Evolutionary conservation across 2,888 invertebrate genomes (phyloP).

Genomic region (Ariolimax columbianus): DNA sequence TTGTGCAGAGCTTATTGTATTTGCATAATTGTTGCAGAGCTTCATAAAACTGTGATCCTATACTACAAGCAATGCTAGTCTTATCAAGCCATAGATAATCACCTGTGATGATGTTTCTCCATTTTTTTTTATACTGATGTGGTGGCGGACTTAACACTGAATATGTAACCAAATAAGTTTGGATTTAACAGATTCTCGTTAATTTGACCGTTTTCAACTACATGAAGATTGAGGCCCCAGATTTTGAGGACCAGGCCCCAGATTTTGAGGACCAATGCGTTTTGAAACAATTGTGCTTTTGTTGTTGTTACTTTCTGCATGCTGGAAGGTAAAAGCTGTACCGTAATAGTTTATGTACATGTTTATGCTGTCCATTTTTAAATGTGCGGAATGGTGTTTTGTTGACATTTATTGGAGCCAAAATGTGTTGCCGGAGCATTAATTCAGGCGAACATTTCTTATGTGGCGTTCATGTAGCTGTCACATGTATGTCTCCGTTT

Average conservation of each 20-base stretch:
- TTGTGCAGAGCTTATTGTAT: not conserved
- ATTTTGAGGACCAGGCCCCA: not conserved
- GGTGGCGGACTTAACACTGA: not conserved
- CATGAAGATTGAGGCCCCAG: not conserved
- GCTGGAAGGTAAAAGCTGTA: not conserved
- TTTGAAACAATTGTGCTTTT: not conserved
- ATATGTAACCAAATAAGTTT: not conserved
- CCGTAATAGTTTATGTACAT: constrained; percentile 17
- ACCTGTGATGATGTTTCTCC: constrained; percentile 2
- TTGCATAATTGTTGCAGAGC: constrained; percentile 14
- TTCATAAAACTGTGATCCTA: constrained; percentile 13
- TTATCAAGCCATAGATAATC: constrained; percentile 4
- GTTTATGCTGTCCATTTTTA: not conserved
- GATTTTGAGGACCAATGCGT: constrained; percentile 23
- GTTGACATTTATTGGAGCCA: not conserved
- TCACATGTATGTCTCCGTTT: not conserved
- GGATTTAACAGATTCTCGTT: not conserved
- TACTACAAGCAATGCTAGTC: constrained; percentile 25
- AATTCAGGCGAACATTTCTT: not conserved
- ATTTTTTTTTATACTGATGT: not conserved
- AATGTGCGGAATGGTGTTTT: not conserved
- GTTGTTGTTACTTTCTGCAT: not conserved
- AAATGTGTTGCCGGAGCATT: not conserved
- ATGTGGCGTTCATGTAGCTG: not conserved
- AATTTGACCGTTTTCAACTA: not conserved